These are phyloP conservation scores for Bujurquina vittata DNA, from an alignment of 2,113 vertebrate genomes.

Conservation along the genomic window DNA sequence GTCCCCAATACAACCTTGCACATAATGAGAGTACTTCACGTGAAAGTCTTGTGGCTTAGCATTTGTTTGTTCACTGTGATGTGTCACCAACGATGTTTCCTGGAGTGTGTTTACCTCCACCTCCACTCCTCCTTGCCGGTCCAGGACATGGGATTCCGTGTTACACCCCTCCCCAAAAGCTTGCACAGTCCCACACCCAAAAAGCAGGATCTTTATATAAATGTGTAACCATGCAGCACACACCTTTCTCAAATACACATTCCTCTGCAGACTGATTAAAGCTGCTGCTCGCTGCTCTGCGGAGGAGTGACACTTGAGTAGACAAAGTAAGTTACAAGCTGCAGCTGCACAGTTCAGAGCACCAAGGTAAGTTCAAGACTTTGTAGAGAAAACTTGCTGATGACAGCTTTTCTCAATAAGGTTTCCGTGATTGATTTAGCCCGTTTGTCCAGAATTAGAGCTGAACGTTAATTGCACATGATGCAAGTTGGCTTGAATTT, in stretches of 20 bases:
- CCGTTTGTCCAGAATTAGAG: neutral
- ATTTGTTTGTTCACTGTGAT: constrained; percentile 51
- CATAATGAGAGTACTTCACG: neutral
- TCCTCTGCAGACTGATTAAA: constrained; percentile 77
- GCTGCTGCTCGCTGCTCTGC: constrained; percentile 34
- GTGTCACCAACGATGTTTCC: constrained; percentile 52
- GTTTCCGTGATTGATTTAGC: neutral
- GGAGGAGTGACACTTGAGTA: constrained; percentile 27
- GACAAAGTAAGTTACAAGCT: neutral
- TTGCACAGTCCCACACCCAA: constrained; percentile 77
- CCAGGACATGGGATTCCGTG: constrained; percentile 72
- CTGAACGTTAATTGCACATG: neutral
- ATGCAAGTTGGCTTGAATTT: neutral
- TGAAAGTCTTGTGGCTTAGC: neutral
- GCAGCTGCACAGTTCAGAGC: neutral
- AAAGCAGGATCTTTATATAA: constrained; percentile 83
- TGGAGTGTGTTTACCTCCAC: constrained; percentile 68
- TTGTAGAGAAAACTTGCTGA: neutral
- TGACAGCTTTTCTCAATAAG: neutral
- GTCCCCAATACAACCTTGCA: neutral
- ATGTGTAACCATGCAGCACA: constrained; percentile 80
- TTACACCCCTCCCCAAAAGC: constrained; percentile 60
- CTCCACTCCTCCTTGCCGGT: constrained; percentile 47
- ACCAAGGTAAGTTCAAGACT: constrained; percentile 40
- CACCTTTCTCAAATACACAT: constrained; percentile 86